Percentiles rank a stretch among this genome's conserved stretches.
Conservation (phyloP, 2,113 vertebrate species). For the Cariama cristata region DNA sequence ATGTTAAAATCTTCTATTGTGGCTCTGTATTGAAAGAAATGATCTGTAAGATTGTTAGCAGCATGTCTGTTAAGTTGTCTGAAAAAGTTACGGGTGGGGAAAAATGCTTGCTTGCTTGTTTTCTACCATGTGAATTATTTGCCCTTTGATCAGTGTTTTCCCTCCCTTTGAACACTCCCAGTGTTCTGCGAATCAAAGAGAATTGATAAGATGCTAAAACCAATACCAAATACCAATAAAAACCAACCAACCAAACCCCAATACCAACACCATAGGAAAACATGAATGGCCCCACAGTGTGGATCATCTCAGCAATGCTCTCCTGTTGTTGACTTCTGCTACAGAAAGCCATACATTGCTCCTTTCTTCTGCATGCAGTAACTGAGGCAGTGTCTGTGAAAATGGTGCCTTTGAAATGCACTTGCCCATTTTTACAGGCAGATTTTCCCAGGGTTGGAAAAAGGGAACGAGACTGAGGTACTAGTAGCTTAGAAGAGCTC, state of each 20-base stretch:
- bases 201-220: neutral
- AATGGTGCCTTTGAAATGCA: neutral
- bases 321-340: neutral
- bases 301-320: neutral
- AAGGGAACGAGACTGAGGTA: neutral
- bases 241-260: too few relatives aligned
- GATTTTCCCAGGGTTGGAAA: neutral
- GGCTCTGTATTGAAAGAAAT: neutral
- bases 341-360: neutral
- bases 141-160: slow-evolving; percentile 52
- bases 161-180: neutral
- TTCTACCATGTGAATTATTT: neutral
- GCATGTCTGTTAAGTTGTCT: neutral
- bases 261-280: neutral
- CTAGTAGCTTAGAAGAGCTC: neutral
- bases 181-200: neutral
- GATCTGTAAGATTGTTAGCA: neutral
- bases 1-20: neutral
- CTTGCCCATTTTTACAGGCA: neutral
- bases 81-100: slow-evolving; percentile 4
- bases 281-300: neutral
- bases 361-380: neutral
- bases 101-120: neutral
- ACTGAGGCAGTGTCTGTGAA: neutral
- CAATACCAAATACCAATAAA: too few relatives aligned